phyloP scores from a whole-genome alignment of 2,888 invertebrate genomes.

The Drosophila parthenogenetica region DNA sequence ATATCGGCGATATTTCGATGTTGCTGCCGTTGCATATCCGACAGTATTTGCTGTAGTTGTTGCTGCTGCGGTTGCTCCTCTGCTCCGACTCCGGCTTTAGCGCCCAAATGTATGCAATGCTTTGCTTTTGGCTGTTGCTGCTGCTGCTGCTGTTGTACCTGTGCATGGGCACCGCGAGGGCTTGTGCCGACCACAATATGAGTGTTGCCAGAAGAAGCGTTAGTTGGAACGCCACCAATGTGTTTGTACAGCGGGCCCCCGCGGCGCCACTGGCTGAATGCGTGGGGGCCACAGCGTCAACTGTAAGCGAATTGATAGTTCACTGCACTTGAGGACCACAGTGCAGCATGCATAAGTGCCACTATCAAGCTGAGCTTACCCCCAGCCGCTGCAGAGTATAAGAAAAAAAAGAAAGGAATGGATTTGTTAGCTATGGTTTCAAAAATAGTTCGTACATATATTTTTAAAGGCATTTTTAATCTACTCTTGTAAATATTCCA shows the following conservation, averaged over 20 bases:
- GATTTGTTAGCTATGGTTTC: not conserved
- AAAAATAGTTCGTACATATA: no score
- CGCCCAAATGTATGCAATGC: constrained; percentile 61
- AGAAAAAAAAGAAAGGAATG: not conserved
- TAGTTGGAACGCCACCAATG: constrained; percentile 73
- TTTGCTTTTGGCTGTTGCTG: constrained; percentile 24
- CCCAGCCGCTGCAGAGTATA: constrained; percentile 28
- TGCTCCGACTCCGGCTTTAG: constrained; percentile 15
- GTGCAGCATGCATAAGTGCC: constrained; percentile 28
- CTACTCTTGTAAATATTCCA: no score
- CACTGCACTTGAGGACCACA: constrained; percentile 56
- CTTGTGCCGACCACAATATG: constrained; percentile 79
- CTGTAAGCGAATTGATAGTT: constrained; percentile 76
- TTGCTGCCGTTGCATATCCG: constrained; percentile 61
- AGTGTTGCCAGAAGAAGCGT: constrained; percentile 81
- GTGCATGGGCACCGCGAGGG: constrained; percentile 84
- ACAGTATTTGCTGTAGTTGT: constrained; percentile 32
- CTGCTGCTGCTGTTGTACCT: constrained; percentile 31
- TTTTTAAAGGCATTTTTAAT: no score
- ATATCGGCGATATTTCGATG: constrained; percentile 28
- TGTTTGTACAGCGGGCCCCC: constrained; percentile 83
- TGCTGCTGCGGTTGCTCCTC: constrained; percentile 19
- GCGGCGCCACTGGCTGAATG: constrained; percentile 85
- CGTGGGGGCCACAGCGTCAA: constrained; percentile 85
- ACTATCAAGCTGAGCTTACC: constrained; percentile 19